Base-by-base conservation (phyloP, 2,888 invertebrate genomes). In the Mystacides longicornis region DNA sequence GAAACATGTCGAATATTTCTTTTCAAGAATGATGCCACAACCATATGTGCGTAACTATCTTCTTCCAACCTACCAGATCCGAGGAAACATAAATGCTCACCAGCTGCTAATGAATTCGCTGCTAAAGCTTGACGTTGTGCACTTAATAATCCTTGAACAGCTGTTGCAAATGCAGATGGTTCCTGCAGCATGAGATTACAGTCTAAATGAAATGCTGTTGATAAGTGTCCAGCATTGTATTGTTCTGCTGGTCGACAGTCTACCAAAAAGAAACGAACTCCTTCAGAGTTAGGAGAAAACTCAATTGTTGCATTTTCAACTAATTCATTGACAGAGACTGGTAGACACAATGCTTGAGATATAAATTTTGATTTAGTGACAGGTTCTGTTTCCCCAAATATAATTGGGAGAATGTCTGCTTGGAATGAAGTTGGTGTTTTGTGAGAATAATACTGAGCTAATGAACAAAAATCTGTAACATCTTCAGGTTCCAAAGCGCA, bases 41-140 rank as follows among this genome's bases (percentile, higher is more conserved):
- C 96, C 98, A 99, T 99, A 69, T 96, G 90, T 18, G 96, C 93
- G 68, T 94, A 95, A 64, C 91, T 91, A 70, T 97, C 96, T 73
- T 94, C 93, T 67, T 95, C 94, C 63, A 89, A 85, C 49, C 93
- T 81, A 1, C 97, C 97, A 59, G 93, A 93, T 43, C 97, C 97
- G 68, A 98, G 83, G 69, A 93, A 92, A 65, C 93, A 93, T 60
- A 97, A 81, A 69, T 93, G 92, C 68, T 93, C 86, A 62, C 94
- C 86, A 64, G 91, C 87, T 64, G 92, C 87, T 74, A 85, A 81
- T 0, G 94, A 93, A 52, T 92, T 89, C 50, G 88, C 88, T 49
- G 89, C 90, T 55, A 93, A 76, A 2, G 90, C 89, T 71, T 89
- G 93, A 58, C 85, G 82, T 70, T 97, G 96, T 9, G 94, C 93